Evolutionary conservation across 2,113 vertebrate genomes (phyloP), one percentile per base, ranked within the genome.

Genomic region (Corythornis cristatus): DNA sequence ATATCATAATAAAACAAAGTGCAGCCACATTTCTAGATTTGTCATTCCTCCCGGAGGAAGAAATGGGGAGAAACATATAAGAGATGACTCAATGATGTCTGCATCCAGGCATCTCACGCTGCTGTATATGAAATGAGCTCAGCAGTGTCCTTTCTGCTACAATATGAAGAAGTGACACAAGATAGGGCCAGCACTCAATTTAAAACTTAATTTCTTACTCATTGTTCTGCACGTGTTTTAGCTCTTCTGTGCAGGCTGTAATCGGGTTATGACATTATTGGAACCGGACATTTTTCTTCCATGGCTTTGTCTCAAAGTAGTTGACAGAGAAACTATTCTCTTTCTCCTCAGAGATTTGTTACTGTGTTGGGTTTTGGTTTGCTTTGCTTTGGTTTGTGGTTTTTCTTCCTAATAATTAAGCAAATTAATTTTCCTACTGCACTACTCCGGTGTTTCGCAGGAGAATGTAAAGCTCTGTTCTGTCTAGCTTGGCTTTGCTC

Each of bases 1-100:
- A 97, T 97, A 98, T 87, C 95, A 96, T 98, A 97, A 98, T 98
- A 97, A 98, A 97, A 95, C 97, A 97, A 96, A 98, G 97, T 98
- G 97, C 97, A 98, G 97, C 84, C 97, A 90, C 97, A 97, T 97
- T 98, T 97, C 97, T 97, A 96, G 97, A 95, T 98, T 97, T 97
- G 97, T 97, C 96, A 96, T 97, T 95, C 92, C 95, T 97, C 95
- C 90, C 86, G 29, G 91, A 98, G 96, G 89, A 95, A 94, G 97
- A 97, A 96, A 95, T 94, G 96, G 93, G 87, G 89, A 94, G 93
- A 93, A 95, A 82, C 42, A 83, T 83, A 51, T 78, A 95, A 46
- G 96, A 58, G 88, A 95, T 96, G 93, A 97, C 78, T 97, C 96
- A 98, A 96, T 96, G 96, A 97, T 97, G 96, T 94, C 96, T 97